These are phyloP conservation scores for Trichoplusia ni DNA, from an alignment of 1,140 invertebrate species.

Conservation along the genomic window DNA sequence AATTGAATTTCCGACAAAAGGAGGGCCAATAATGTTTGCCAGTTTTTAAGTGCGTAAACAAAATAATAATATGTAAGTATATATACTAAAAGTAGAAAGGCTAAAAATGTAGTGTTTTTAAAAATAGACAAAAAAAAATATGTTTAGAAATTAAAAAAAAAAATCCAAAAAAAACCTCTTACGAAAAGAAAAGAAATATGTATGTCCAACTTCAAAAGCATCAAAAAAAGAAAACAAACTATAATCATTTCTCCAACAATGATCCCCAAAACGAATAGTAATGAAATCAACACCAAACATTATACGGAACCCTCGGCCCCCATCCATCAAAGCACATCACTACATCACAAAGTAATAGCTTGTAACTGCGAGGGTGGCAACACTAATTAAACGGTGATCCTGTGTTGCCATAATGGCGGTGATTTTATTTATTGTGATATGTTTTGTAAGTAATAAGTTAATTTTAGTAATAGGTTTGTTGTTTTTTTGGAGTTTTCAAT, in stretches of 20 bases:
- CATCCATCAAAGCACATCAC: conserved; percentile 5
- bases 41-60: too few species aligned
- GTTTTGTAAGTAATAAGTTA: neutral
- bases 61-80: too few species aligned
- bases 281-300: conserved; percentile 21
- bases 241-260: neutral
- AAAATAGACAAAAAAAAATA: too few species aligned
- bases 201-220: neutral
- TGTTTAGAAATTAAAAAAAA: too few species aligned
- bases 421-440: conserved; percentile 24
- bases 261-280: too few species aligned
- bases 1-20: too few species aligned
- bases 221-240: neutral
- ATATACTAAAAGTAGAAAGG: too few species aligned
- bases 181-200: neutral
- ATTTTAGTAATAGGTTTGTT: neutral
- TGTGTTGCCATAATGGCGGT: conserved; percentile 13
- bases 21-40: too few species aligned
- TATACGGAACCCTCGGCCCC: conserved; percentile 7
- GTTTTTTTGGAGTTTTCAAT: too few species aligned
- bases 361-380: conserved; percentile 29
- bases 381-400: conserved; percentile 31
- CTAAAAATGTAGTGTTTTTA: too few species aligned
- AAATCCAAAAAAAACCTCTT: too few species aligned
- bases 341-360: conserved; percentile 1